phyloP scores from a whole-genome alignment of 2,888 invertebrate species.

The Metellina segmentata region DNA sequence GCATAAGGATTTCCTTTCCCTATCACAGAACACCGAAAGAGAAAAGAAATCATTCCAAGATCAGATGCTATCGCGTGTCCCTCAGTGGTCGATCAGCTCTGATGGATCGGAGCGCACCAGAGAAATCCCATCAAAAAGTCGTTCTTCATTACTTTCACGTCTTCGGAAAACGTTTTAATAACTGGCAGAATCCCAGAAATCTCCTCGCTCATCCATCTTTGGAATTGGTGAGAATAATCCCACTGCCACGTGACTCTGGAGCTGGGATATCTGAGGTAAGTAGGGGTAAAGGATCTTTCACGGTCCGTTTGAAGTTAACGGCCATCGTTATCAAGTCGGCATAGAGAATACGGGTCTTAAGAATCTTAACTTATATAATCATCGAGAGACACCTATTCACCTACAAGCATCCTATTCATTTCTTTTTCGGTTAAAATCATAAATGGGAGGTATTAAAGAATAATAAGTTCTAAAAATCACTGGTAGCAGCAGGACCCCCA shows the following conservation, averaged over 20 bases:
- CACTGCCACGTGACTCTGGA: not conserved
- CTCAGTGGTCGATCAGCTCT: not conserved
- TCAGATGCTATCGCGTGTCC: not conserved
- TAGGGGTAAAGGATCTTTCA: not conserved
- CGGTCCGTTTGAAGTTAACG: not conserved
- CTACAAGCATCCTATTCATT: too few relatives aligned
- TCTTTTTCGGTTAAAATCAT: too few relatives aligned
- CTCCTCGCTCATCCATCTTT: slow-evolving; percentile 8
- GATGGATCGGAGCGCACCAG: not conserved
- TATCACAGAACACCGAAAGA: not conserved
- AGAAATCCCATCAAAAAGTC: slow-evolving; percentile 6
- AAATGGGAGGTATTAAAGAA: too few relatives aligned
- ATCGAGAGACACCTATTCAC: too few relatives aligned
- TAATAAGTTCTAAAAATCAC: too few relatives aligned
- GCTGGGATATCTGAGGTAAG: not conserved
- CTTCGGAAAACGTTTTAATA: slow-evolving; percentile 9
- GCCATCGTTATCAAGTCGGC: not conserved
- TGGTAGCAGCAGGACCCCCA: too few relatives aligned
- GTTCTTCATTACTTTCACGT: slow-evolving; percentile 37
- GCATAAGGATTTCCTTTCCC: not conserved
- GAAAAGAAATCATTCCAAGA: not conserved
- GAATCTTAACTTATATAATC: too few relatives aligned
- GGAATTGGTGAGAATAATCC: not conserved
- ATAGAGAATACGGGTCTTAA: too few relatives aligned
- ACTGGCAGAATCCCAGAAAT: slow-evolving; percentile 29